Conservation (phyloP, 2,113 vertebrate genomes). For the Pogona vitticeps region DNA sequence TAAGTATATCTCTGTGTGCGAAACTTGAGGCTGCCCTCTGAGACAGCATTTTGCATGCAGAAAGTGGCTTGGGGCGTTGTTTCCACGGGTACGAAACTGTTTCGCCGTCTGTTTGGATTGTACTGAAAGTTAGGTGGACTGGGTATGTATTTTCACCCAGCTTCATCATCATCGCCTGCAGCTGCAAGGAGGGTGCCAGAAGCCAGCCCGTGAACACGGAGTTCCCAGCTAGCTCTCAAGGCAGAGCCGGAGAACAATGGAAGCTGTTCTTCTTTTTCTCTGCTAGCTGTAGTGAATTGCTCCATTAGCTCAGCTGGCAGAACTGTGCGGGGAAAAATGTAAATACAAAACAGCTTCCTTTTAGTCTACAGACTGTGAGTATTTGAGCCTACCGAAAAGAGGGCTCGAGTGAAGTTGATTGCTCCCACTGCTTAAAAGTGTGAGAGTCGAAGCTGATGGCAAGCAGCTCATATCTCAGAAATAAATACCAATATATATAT, state of each 20-base stretch:
- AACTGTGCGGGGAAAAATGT: conserved; percentile 1
- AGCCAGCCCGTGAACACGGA: neutral
- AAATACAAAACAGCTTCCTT: conserved; percentile 4
- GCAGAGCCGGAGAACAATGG: conserved; percentile 27
- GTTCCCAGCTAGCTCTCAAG: neutral
- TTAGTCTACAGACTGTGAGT: neutral
- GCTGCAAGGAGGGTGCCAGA: conserved; percentile 22
- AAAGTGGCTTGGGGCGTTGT: neutral
- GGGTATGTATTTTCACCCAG: neutral
- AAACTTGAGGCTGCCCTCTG: neutral
- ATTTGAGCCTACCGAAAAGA: conserved; percentile 20
- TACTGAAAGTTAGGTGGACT: neutral
- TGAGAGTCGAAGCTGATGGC: neutral
- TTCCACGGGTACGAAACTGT: neutral
- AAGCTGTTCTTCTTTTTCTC: conserved; percentile 1
- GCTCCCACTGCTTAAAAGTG: conserved; percentile 4
- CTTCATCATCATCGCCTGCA: neutral
- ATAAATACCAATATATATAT: neutral
- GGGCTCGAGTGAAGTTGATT: neutral
- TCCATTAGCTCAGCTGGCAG: conserved; percentile 25
- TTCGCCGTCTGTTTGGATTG: neutral
- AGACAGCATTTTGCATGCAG: neutral
- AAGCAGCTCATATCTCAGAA: neutral
- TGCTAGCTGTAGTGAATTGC: conserved; percentile 29
- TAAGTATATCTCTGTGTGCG: neutral